Evolutionary conservation across 2,113 vertebrate species (phyloP).

Genomic region (Cebidichthys violaceus): DNA sequence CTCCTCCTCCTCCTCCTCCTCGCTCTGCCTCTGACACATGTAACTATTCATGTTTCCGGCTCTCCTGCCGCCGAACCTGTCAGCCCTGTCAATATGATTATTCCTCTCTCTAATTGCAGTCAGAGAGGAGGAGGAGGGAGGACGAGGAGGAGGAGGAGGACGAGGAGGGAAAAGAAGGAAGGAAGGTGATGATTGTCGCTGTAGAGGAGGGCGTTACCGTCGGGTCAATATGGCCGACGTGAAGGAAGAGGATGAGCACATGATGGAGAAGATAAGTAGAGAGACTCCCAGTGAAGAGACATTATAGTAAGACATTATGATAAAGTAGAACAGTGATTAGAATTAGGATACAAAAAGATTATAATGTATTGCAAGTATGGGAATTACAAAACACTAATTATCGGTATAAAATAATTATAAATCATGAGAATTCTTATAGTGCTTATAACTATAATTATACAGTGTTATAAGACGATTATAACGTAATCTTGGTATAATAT

Average conservation of each 20-base stretch:
- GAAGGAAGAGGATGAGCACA: conserved; percentile 26
- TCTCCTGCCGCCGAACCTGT: conserved; percentile 68
- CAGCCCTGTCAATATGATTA: conserved; percentile 79
- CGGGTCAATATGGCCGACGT: conserved; percentile 65
- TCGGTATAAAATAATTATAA: not conserved
- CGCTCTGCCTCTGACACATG: conserved; percentile 49
- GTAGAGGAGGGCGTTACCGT: conserved; percentile 41
- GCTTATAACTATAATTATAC: not conserved
- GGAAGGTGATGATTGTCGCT: conserved; percentile 56
- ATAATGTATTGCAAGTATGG: not conserved
- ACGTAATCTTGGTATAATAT: too few relatives aligned
- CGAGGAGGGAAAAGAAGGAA: conserved; percentile 9
- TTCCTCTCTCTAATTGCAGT: conserved; percentile 77
- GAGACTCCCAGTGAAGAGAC: too few relatives aligned
- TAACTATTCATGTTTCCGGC: conserved; percentile 65
- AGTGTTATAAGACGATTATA: not conserved
- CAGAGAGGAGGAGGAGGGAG: conserved; percentile 40
- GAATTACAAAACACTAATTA: not conserved
- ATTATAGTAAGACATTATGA: not conserved
- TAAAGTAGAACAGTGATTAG: not conserved
- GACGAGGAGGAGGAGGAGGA: conserved; percentile 42
- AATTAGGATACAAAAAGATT: not conserved
- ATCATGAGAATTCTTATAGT: not conserved
- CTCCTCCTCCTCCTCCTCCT: not conserved
- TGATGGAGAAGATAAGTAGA: too few relatives aligned